Conservation (phyloP, 2,797 vertebrate species). For the Oreonectes daqikongensis region DNA sequence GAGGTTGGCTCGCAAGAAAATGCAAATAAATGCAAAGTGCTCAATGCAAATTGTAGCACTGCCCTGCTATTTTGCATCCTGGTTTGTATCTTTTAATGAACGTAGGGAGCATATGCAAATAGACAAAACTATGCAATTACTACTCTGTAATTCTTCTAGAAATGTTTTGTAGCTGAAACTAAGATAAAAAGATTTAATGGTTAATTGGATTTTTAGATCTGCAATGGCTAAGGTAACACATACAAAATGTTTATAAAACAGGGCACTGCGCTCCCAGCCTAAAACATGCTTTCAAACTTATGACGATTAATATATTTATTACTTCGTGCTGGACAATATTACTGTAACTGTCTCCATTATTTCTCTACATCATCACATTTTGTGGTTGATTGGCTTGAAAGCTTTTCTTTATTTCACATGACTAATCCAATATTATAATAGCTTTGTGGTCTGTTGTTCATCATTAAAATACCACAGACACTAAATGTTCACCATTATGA, state of each 20-base stretch:
- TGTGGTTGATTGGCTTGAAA: neutral
- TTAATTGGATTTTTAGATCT: neutral
- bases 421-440: constrained; percentile 16
- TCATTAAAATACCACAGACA: neutral
- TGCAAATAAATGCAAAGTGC: neutral
- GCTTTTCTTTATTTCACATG: neutral
- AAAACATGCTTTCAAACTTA: neutral
- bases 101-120: neutral
- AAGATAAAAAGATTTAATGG: neutral
- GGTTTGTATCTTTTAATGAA: neutral
- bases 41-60: neutral
- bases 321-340: neutral
- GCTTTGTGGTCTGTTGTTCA: constrained; percentile 20
- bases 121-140: neutral
- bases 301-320: neutral
- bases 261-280: neutral
- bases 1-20: neutral
- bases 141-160: neutral
- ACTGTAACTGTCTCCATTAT: neutral
- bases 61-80: neutral
- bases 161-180: no score
- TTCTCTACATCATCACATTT: neutral
- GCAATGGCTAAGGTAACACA: neutral
- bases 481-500: constrained; percentile 25
- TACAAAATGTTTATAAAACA: neutral